A percentile compares a stretch with the other conserved stretches of the same genome.
Conservation (phyloP, 2,797 vertebrate genomes). For the Rallus crepitans region DNA sequence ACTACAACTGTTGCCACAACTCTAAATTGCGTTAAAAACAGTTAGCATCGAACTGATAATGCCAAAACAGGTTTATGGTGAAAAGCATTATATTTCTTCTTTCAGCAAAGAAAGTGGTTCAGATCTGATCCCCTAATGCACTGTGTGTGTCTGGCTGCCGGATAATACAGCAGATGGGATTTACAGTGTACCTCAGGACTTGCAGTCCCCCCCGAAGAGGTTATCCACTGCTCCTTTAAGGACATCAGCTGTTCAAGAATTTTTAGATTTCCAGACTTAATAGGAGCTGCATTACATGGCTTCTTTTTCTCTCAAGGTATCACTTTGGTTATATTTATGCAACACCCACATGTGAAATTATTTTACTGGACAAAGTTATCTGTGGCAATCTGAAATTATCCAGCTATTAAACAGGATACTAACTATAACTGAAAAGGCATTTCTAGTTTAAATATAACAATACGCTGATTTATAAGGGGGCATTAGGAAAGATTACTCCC, state of each 20-base stretch:
- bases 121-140: background rate
- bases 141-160: background rate
- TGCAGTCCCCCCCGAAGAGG: background rate
- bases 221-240: background rate
- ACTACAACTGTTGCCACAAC: background rate
- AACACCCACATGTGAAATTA: background rate
- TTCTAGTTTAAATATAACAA: background rate
- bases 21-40: background rate
- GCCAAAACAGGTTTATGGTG: background rate
- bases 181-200: background rate
- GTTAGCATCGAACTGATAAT: background rate
- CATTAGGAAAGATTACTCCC: background rate
- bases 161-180: conserved; percentile 19
- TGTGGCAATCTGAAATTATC: background rate
- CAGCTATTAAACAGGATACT: background rate
- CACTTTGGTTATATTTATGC: background rate
- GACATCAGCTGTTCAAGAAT: background rate
- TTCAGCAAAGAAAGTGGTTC: conserved; percentile 18
- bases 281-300: background rate
- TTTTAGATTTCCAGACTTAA: background rate
- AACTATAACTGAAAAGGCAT: background rate
- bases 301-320: background rate
- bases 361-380: background rate
- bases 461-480: background rate
- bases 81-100: background rate